Base-by-base conservation (phyloP, 2,888 invertebrate genomes). In the Hyppa rectilinea region DNA sequence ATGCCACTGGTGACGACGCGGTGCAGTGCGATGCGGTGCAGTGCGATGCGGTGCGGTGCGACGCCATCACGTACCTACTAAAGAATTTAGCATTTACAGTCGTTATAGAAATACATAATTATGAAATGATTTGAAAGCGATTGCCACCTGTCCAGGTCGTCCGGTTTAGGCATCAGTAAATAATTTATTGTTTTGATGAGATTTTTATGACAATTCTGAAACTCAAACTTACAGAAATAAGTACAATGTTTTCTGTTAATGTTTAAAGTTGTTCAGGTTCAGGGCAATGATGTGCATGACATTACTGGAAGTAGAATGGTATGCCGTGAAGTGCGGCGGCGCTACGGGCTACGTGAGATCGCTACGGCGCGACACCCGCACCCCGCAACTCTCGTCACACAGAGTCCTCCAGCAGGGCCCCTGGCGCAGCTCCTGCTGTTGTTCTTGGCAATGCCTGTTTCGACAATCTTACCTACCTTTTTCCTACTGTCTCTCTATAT, bases 11-110 rank as follows among this genome's bases (percentile, higher is more conserved):
- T 66, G 68, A 62, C 59, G 38, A n/a, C 12, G 14, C 49, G 36
- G 61, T 43, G n/a, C n/a, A n/a, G n/a, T n/a, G n/a, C n/a, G n/a
- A n/a, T n/a, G n/a, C n/a, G n/a, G n/a, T n/a, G 53, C 17, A 45
- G 9, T 14, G n/a, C 43, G 68, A 52, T 47, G 64, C 73, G 59
- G n/a, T 6, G 38, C 56, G 36, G 47, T 55, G 65, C 66, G 60
- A 34, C 55, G 10, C 6, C 20, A 45, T 14, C 26, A 45, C 63
- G 23, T 53, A n/a, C n/a, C n/a, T n/a, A n/a, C n/a, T n/a, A n/a
- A n/a, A n/a, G n/a, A n/a, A n/a, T n/a, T n/a, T n/a, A n/a, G n/a
- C n/a, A n/a, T n/a, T n/a, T n/a, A n/a, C n/a, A n/a, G n/a, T n/a
- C n/a, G n/a, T n/a, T n/a, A n/a, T n/a, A n/a, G n/a, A n/a, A n/a